phyloP scores from a whole-genome alignment of 2,797 vertebrate species.

The Nothura maculosa region DNA sequence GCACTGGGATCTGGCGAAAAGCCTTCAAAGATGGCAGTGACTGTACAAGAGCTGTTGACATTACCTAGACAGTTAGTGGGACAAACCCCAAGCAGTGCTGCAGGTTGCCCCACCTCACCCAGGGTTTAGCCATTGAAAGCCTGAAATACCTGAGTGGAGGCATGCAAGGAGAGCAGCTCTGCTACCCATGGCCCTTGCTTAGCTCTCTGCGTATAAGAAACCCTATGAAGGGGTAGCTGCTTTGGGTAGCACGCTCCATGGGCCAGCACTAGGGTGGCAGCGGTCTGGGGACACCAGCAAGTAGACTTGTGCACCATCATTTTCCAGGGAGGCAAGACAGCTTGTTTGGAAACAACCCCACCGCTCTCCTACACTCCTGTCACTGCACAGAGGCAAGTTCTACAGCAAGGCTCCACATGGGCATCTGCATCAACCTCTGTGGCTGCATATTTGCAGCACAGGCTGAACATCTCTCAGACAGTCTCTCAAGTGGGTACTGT shows the following conservation, averaged over 20 bases:
- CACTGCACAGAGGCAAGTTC: neutral
- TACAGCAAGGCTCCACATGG: rapidly evolving
- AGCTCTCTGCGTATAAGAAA: neutral
- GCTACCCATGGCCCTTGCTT: neutral
- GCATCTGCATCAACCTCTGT: neutral
- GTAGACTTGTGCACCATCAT: neutral
- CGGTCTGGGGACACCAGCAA: neutral
- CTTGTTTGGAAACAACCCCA: neutral
- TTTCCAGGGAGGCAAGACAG: rapidly evolving
- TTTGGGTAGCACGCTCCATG: rapidly evolving
- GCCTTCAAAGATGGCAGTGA: neutral
- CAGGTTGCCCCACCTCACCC: neutral
- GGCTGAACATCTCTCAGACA: neutral
- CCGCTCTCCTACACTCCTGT: rapidly evolving
- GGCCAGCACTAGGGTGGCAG: neutral
- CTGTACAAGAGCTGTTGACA: neutral
- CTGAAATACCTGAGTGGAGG: neutral
- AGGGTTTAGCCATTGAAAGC: neutral
- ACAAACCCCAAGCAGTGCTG: neutral
- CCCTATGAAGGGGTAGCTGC: neutral
- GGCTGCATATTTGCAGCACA: neutral
- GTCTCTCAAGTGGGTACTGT: rapidly evolving
- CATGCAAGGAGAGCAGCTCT: neutral
- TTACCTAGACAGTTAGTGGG: neutral
- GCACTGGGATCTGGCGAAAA: neutral